Evolutionary conservation across 2,888 invertebrate species (phyloP), one percentile per base, ranked within the genome.

Genomic region (Metalampra italica): DNA sequence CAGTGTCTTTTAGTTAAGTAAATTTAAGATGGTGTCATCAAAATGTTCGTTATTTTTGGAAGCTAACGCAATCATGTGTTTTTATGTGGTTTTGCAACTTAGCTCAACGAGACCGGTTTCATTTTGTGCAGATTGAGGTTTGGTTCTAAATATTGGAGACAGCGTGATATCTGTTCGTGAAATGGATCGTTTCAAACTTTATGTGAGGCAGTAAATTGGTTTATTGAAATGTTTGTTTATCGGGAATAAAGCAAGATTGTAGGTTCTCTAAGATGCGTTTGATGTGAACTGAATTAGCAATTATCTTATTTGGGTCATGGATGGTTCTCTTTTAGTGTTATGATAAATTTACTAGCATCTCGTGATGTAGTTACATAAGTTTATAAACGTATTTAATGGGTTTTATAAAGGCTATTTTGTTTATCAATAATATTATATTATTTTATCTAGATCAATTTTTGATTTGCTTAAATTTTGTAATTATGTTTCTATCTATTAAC

Each of bases 181-280:
- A 43, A 43, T 13, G 7, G 32, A 43, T 43, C 32, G 62, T 68
- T 64, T 46, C 34, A 56, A 59, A 57, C 49, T 74, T 74, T 71
- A 70, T 65, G 64, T 46, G 44, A 54, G 55, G 52, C 43, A 60
- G 64, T 76, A 72, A 73, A 74, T 69, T 60, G 64, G 68, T 67
- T 57, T 55, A n/a, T n/a, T n/a, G n/a, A 62, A 66, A 73, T 66
- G 56, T 56, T 55, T 47, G 50, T 52, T 46, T 54, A 57, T 63
- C 63, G 55, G 64, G 62, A 51, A 60, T 61, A 56, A 53, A 62
- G 7, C 34, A 62, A 29, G 8, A 37, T 38, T 40, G n/a, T 32
- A 37, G 38, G 9, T 29, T 13, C 14, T 29, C 43, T 47, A 41
- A 37, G 45, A 45, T 40, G 46, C 45, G 47, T 58, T 52, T 54